Evolutionary conservation across 1,140 invertebrate species (phyloP), one percentile per base, ranked within the genome.

Genomic region (Acromyrmex heyeri): DNA sequence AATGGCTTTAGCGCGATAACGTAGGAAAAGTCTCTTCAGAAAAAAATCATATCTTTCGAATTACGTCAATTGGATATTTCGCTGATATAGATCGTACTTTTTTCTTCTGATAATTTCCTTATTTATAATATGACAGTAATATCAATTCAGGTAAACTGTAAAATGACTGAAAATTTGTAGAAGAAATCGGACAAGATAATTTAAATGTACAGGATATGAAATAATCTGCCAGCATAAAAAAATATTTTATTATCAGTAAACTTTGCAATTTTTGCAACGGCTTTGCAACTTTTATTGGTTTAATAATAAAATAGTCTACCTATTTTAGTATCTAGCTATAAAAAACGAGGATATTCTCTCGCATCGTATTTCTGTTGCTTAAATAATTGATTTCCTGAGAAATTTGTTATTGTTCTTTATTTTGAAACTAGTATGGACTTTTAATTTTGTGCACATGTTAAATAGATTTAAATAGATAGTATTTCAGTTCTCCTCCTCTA

Each of bases 381-480:
- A 34, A 78, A 85, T 85, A 78, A 78, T 77, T 85, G 5, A 85
- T 78, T 65, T n/a, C 14, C 27, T 55, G 64, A 53, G 34, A 62
- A 61, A 65, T 34, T 72, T 21, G 12, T 70, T 81, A 27, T 21
- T 5, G 21, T 18, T 81, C 55, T 7, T 75, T 83, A 83, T 83
- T 72, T 50, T 27, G 5, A 27, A n/a, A 44, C 16, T 27, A 7
- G 57, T 48, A 34, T 18, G n/a, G 24, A 61, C 6, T 50, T 59
- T 72, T 48, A 72, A 82, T 72, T 82, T 21, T 27, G 78, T 30
- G 34, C 24, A 57, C n/a, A 38, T 30, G 18, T n/a, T n/a, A n/a
- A n/a, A n/a, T n/a, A n/a, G n/a, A n/a, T 72, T 48, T 59, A 82
- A 72, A 82, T 61, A 50, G 53, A 67, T 48, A 34, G 27, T 27